Percentiles rank a stretch among this genome's conserved stretches.
These are phyloP conservation scores for Oxyscelio sp. DNA, from an alignment of 2,888 invertebrate genomes.

Conservation along the genomic window DNA sequence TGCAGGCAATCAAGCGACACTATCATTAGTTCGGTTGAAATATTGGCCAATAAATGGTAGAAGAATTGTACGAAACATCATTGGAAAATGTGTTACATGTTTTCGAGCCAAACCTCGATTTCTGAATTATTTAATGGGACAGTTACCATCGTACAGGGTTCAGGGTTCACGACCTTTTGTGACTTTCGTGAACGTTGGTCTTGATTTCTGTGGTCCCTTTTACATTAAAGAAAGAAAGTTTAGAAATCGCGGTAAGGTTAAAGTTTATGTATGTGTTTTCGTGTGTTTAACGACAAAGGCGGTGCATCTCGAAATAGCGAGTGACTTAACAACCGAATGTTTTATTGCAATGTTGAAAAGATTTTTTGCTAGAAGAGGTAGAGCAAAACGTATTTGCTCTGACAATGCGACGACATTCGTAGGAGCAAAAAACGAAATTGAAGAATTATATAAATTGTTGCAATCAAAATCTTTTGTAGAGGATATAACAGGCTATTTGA, in stretches of 20 bases:
- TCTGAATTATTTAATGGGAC: conserved; percentile 22
- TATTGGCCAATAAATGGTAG: conserved; percentile 27
- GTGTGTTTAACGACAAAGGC: not conserved
- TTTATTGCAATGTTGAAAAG: not conserved
- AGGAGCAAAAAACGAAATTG: conserved; percentile 18
- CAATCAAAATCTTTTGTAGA: not conserved
- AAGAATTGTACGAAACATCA: conserved; percentile 1
- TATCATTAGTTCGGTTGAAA: not conserved
- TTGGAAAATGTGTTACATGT: conserved; percentile 16
- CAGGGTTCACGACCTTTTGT: conserved; percentile 10
- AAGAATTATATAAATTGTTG: not conserved
- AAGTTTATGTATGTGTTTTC: not conserved
- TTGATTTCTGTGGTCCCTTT: not conserved
- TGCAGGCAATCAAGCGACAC: not conserved
- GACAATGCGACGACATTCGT: conserved; percentile 12
- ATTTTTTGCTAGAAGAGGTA: conserved; percentile 12
- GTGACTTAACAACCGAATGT: too few relatives aligned
- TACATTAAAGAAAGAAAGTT: not conserved
- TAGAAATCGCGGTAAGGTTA: not conserved
- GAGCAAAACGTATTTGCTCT: conserved; percentile 1
- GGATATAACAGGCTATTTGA: not conserved
- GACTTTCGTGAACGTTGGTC: not conserved
- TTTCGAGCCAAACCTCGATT: conserved; percentile 6
- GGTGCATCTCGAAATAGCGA: not conserved
- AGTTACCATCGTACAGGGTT: conserved; percentile 30